Base-by-base conservation (phyloP, 1,140 invertebrate genomes). In the Drosophila arizonae region DNA sequence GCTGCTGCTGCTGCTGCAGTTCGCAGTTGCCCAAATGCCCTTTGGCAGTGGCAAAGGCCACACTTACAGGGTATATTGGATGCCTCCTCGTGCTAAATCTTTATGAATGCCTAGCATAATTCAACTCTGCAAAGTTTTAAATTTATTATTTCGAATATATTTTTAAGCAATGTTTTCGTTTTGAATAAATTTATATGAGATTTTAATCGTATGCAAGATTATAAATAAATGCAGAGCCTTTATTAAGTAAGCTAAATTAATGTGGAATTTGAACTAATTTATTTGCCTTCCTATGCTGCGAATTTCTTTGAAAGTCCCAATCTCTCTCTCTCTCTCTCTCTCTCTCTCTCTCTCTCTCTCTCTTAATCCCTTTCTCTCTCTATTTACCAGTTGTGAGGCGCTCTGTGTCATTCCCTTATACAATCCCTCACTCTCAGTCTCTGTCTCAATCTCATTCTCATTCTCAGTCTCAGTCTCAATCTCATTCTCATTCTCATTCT, bases 1-100 rank as follows among this genome's bases (percentile, higher is more conserved):
- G 45, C 41, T 41, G 43, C 52, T 54, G 45, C 24, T 72, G 36
- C 51, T 39, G 39, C 60, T 48, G 57, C 41, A 24, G n/a, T 52
- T 52, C n/a, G 51, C 51, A 30, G 21, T 21, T 9, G 28, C 9
- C 4, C 30, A 39, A 55, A 55, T 36, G 30, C 15, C 52, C 52
- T 17, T 15, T 33, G 52, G 30, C 9, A 36, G 9, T 39, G 30
- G 9, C 30, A 21, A 21, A 46, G 30, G n/a, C 8, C 30, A n/a
- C 24, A 17, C 10, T 26, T 26, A 33, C 15, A 56, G 67, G 66
- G 66, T 69, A 62, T 69, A 33, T n/a, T 28, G 17, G 1, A 5
- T 41, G 41, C 17, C 0, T 17, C 39, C 17, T 55, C 10, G 2
- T n/a, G n/a, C 13, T 6, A 15, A 10, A 21, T 6, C 15, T 46